These are phyloP conservation scores for Micromussa lordhowensis DNA, from an alignment of 92 coral and sea anemone species.

Conservation along the genomic window DNA sequence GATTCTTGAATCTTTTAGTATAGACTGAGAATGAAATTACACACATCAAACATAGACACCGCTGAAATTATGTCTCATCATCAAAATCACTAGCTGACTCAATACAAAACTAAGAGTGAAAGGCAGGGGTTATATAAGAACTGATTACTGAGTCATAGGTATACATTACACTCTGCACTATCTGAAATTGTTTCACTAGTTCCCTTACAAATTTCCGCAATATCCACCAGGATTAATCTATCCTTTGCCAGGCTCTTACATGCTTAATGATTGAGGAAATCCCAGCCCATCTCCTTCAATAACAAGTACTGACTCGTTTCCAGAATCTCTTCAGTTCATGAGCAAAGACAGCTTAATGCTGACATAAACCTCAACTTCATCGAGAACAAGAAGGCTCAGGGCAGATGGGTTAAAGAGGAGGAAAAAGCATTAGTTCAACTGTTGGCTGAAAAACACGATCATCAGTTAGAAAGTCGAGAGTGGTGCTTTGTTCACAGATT, in stretches of 20 bases:
- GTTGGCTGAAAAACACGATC: slow-evolving; percentile 50
- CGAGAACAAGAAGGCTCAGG: slow-evolving; percentile 30
- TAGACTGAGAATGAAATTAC: too few species aligned
- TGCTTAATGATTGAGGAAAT: not conserved
- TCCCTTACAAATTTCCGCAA: not conserved
- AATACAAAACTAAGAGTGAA: too few species aligned
- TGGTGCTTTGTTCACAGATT: too few species aligned
- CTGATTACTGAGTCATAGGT: too few species aligned
- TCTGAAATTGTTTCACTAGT: too few species aligned
- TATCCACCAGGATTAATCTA: not conserved
- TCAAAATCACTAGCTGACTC: too few species aligned
- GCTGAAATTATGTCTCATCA: too few species aligned
- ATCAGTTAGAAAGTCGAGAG: slow-evolving; percentile 41
- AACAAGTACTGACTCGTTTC: not conserved
- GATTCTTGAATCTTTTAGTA: too few species aligned
- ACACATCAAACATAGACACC: too few species aligned
- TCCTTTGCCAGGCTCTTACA: not conserved
- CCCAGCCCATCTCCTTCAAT: slow-evolving; percentile 12
- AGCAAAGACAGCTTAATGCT: not conserved
- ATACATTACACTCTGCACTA: too few species aligned
- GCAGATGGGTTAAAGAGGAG: slow-evolving; percentile 11
- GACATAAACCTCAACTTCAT: not conserved
- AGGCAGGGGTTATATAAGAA: too few species aligned
- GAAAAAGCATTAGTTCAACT: slow-evolving; percentile 37
- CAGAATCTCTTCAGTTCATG: not conserved